Percentiles rank a stretch among this genome's conserved stretches.
phyloP scores from a whole-genome alignment of 2,888 invertebrate genomes.

The Amphimallon solstitiale region DNA sequence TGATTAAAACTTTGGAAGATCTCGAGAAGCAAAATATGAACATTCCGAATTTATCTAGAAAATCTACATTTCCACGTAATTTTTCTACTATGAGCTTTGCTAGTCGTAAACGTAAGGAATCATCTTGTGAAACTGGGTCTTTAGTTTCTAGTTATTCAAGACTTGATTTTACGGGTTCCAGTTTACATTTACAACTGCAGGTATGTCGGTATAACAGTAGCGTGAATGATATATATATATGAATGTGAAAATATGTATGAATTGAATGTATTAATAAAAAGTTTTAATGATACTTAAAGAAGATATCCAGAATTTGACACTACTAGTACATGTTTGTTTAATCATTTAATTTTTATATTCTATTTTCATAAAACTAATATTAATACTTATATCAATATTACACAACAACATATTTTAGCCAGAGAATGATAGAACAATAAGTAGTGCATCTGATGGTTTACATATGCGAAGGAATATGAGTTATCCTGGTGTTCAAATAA shows the following conservation, averaged over 20 bases:
- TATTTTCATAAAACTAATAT: too few species aligned
- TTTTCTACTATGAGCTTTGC: slow-evolving; percentile 61
- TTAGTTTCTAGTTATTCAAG: slow-evolving; percentile 78
- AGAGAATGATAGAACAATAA: slow-evolving; percentile 36
- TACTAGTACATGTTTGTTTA: too few species aligned
- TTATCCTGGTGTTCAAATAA: slow-evolving; percentile 59
- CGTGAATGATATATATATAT: too few species aligned
- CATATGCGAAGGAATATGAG: slow-evolving; percentile 60
- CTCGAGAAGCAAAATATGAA: slow-evolving; percentile 53
- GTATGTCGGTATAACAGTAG: slow-evolving; percentile 56
- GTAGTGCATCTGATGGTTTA: slow-evolving; percentile 45
- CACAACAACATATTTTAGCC: slow-evolving; percentile 27
- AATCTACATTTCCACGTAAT: slow-evolving; percentile 61
- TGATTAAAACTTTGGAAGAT: slow-evolving; percentile 57
- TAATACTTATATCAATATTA: slow-evolving; percentile 13
- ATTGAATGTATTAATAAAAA: too few species aligned
- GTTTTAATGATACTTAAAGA: too few species aligned
- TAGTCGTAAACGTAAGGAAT: slow-evolving; percentile 51
- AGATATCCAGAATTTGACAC: too few species aligned
- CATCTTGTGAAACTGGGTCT: slow-evolving; percentile 66
- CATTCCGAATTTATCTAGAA: slow-evolving; percentile 53
- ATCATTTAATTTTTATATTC: too few species aligned
- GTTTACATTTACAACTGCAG: slow-evolving; percentile 73
- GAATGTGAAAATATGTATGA: background rate
- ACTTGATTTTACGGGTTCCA: slow-evolving; percentile 80